Evolutionary conservation across 2,888 invertebrate genomes (phyloP).

Genomic region (Nomada flava): DNA sequence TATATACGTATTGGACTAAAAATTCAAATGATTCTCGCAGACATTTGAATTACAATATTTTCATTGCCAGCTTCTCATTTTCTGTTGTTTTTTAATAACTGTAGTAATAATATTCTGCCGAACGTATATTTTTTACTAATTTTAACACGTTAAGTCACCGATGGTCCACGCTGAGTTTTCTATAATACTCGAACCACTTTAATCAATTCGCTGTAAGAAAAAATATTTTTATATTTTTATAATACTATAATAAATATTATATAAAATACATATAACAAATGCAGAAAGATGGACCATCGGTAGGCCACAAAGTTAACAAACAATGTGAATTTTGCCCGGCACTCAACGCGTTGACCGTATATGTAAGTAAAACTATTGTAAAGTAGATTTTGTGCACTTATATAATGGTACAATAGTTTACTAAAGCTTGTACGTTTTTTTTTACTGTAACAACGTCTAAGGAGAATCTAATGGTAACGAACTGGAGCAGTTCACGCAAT

Average conservation of each 20-base stretch:
- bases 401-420: background rate
- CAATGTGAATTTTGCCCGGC: too few relatives aligned
- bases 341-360: background rate
- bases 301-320: too few relatives aligned
- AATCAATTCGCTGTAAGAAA: too few relatives aligned
- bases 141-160: too few relatives aligned
- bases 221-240: too few relatives aligned
- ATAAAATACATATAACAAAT: too few relatives aligned
- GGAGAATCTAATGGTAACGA: conserved; percentile 23
- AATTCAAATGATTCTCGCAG: background rate
- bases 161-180: too few relatives aligned
- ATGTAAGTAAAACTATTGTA: background rate
- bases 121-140: background rate
- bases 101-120: background rate
- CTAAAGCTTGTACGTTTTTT: background rate
- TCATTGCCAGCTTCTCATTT: conserved; percentile 8
- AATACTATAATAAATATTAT: too few relatives aligned
- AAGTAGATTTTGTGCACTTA: conserved; percentile 8
- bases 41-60: background rate
- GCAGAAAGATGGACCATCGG: too few relatives aligned
- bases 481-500: conserved; percentile 28
- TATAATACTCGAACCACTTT: too few relatives aligned
- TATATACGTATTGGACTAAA: background rate
- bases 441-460: background rate
- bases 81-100: conserved; percentile 1